These are phyloP conservation scores for Mustelus asterias DNA, from an alignment of 2,113 vertebrate species.

Conservation along the genomic window DNA sequence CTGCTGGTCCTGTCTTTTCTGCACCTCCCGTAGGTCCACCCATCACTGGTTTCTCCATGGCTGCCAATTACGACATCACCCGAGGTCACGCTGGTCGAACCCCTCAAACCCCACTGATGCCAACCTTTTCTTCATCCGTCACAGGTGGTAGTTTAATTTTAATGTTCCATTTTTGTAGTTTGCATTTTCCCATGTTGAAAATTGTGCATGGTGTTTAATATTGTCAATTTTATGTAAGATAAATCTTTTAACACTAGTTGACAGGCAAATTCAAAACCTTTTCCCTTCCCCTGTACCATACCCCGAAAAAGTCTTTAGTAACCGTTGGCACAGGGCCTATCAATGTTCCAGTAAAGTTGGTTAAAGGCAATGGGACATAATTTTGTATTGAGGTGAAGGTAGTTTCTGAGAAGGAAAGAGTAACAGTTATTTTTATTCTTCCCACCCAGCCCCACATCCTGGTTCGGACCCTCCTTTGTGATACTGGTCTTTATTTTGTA, in stretches of 20 bases:
- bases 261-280: background rate
- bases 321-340: background rate
- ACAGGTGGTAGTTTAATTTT: constrained; percentile 59
- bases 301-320: background rate
- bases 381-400: background rate
- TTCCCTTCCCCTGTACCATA: background rate
- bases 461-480: background rate
- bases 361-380: background rate
- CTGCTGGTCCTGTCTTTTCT: constrained; percentile 24
- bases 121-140: constrained; percentile 68
- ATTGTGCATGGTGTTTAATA: background rate
- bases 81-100: constrained; percentile 85
- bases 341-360: background rate
- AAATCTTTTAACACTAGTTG: background rate
- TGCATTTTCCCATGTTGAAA: background rate
- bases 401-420: background rate
- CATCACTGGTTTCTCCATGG: constrained; percentile 66
- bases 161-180: background rate
- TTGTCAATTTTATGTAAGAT: background rate
- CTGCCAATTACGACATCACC: constrained; percentile 80
- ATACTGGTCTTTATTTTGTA: background rate
- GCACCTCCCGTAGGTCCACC: constrained; percentile 59
- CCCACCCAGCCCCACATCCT: background rate
- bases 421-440: background rate
- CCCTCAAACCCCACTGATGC: constrained; percentile 88